Conservation (phyloP, 2,888 invertebrate genomes). For the Hypena proboscidalis region DNA sequence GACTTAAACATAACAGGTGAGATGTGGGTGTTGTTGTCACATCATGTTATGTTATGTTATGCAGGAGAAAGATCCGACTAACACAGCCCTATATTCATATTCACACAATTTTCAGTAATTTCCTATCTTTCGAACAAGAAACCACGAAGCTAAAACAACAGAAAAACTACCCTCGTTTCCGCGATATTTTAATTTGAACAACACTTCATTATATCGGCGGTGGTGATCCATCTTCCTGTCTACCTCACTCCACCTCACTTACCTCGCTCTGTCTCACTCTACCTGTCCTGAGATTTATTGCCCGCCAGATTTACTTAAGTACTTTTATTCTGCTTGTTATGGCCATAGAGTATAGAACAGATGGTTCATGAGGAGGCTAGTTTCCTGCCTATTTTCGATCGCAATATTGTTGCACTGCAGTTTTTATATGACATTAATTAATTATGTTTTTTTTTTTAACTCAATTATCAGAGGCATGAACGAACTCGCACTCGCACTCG, state of each 20-base stretch:
- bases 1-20: no score
- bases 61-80: no score
- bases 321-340: slow-evolving; percentile 54
- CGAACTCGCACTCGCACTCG: no score
- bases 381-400: slow-evolving; percentile 11
- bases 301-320: slow-evolving; percentile 57
- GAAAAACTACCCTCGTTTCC: neutral
- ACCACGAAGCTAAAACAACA: slow-evolving; percentile 9
- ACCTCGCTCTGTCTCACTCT: no score
- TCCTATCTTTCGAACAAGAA: neutral
- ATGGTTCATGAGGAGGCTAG: neutral
- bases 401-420: no score
- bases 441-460: no score
- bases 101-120: neutral
- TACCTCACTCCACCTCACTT: slow-evolving; percentile 38
- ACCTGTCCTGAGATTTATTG: slow-evolving; percentile 69
- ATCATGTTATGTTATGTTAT: no score
- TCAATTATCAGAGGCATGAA: no score
- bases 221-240: slow-evolving; percentile 53
- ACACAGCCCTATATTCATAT: no score
- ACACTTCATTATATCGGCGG: slow-evolving; percentile 43
- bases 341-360: slow-evolving; percentile 42
- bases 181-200: slow-evolving; percentile 31
- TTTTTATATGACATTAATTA: no score
- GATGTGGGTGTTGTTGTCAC: no score